Percentiles rank a stretch among this genome's conserved stretches.
phyloP scores from a whole-genome alignment of 2,113 vertebrate genomes.

The Chascanopsetta lugubris region DNA sequence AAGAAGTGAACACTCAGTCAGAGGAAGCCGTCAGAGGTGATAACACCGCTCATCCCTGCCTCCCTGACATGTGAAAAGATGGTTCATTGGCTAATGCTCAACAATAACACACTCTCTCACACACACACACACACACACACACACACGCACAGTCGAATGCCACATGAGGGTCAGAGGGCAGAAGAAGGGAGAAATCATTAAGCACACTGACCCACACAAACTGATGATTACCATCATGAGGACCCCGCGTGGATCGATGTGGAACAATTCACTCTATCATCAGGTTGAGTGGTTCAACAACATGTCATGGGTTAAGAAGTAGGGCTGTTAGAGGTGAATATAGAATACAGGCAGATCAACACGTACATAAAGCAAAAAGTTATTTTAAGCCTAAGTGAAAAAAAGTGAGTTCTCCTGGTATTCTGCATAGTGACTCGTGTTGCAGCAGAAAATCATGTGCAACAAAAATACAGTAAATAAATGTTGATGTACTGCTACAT shows the following conservation, averaged over 20 bases:
- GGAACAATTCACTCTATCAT: slow-evolving; percentile 58
- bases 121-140: slow-evolving; percentile 1
- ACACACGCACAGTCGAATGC: slow-evolving; percentile 5
- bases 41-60: slow-evolving; percentile 58
- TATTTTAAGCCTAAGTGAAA: too few species aligned
- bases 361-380: background rate
- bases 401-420: too few species aligned
- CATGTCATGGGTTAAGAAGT: slow-evolving; percentile 15
- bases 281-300: slow-evolving; percentile 32
- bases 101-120: slow-evolving; percentile 69
- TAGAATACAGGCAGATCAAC: background rate
- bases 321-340: background rate
- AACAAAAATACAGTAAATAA: background rate
- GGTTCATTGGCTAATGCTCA: slow-evolving; percentile 83
- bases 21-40: slow-evolving; percentile 53
- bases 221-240: slow-evolving; percentile 55
- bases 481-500: background rate
- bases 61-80: slow-evolving; percentile 73
- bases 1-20: slow-evolving; percentile 35
- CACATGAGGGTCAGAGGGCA: slow-evolving; percentile 77
- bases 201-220: slow-evolving; percentile 72
- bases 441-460: too few species aligned
- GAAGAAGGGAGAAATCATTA: slow-evolving; percentile 55
- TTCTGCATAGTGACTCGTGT: background rate
- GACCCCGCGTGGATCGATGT: slow-evolving; percentile 41